Evolutionary conservation across 2,888 invertebrate species (phyloP), one percentile per base, ranked within the genome.

Genomic region (Andrena chrysosceles): DNA sequence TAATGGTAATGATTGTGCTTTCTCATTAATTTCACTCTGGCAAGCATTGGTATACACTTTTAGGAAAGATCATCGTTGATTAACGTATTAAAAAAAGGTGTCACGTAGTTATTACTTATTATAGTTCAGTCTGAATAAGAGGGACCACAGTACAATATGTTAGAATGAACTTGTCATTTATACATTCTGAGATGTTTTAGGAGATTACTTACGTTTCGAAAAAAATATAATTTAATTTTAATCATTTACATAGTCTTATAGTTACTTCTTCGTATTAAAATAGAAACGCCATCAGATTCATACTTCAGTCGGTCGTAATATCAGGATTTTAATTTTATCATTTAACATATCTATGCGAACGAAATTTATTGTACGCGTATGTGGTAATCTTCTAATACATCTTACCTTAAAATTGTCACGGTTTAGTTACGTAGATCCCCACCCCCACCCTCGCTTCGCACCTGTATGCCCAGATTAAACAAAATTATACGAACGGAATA

Each of bases 61-160:
- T 84, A 54, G 7, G 10, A 70, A 10, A 59, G 72, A 62, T 72
- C 64, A 67, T 70, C 23, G n/a, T 70, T 78, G 56, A 69, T 81
- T 64, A 42, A 64, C 60, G 67, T 42, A 49, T 72, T 16, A 42
- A 69, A 66, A 69, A 48, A 69, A 29, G 49, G 49, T 82, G 63
- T 84, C 68, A 60, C 26, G 78, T 80, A 86, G 68, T 35, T 77
- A 62, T 79, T 81, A 80, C 70, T 83, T 85, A 77, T 83, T 85
- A 77, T 83, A 87, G 77, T 90, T 89, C 77, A 89, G 83, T 88
- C 83, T 67, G 76, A 89, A 87, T 85, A 82, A 85, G 87, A 90
- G 90, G 91, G 90, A 91, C 90, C 91, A 90, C 85, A 85, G 69
- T 88, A 89, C 77, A 84, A 87, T 87, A 79, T 63, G 74, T 87